Base-by-base conservation (phyloP, 2,888 invertebrate genomes). In the Sesia bembeciformis region DNA sequence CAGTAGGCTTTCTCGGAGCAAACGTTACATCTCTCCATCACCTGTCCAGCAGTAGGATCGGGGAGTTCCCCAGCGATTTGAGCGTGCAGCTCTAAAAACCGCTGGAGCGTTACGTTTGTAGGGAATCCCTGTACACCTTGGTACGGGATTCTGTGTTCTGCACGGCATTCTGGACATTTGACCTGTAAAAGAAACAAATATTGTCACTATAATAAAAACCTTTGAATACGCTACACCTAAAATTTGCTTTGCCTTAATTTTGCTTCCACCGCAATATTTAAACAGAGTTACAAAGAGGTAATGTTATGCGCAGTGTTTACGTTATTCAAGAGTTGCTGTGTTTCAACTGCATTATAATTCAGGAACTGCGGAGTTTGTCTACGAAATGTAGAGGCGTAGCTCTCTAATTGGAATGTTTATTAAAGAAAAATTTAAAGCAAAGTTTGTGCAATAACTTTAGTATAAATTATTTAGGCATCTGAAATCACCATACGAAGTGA, bases 111-210 rank as follows among this genome's bases (percentile, higher is more conserved):
- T 46, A 98, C 97, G 88, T 98, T 98, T 76, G 97, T 98, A 54
- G 98, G 98, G 81, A 97, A 98, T 59, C 96, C 96, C 76, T 96
- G 95, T 4, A 97, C 95, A 50, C 98, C 98, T 87, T 96, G 96
- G 85, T 97, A 97, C 51, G 98, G 98, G 73, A 98, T 97, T 66
- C 97, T 93, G 90, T 98, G 98, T 88, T 98, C 98, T 57, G 97
- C 97, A 60, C 98, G 94, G 82, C 98, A 98, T 93, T 98, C 98
- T 76, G 98, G 98, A 91, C 98, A 98, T 92, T 97, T 97, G 59
- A 98, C 96, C 95, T 95, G 85, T 7, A 77, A 55, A 53, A 53
- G 52, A 5, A 57, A 46, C 46, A 46, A 42, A 23, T 23, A 23
- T 23, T 23, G n/a, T 23, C 8, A 46, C 4, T 46, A 23, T 46